Base-by-base conservation (phyloP, 2,888 invertebrate species). In the Pristionchus arcanus region DNA sequence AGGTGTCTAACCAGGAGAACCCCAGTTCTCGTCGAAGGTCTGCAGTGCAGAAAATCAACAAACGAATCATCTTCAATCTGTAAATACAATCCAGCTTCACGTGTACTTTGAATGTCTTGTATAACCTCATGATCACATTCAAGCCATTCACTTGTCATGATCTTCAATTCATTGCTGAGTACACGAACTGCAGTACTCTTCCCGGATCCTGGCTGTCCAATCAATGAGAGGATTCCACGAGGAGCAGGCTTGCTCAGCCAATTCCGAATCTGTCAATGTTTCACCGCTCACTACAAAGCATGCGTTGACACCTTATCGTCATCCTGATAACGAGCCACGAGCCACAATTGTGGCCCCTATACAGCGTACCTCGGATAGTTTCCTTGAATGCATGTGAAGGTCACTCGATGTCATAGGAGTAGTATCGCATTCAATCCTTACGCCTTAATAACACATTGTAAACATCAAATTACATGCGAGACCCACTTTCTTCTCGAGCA, bases 151-250 rank as follows among this genome's bases (percentile, higher is more conserved):
- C 15, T 34, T 1, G 74, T n/a, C 34, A 2, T 1, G 15, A 88
- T 88, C 21, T 77, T 77, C 77, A 71, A 2, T 31, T 88, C 77
- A 5, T 66, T 42, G 83, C 89, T 55, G 19, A 89, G 63, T 9
- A 83, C 89, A 28, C 28, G 59, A 16, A 83, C 63, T 1, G 83
- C 59, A 21, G 63, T 63, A 42, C 13, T 89, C 49, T 89, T 89
- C 37, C 89, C 89, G 21, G 89, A 89, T 63, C 89, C 89, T 0
- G 59, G 25, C 28, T 66, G 89, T 49, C 89, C 89, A 34, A 31
- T 63, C n/a, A 89, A 42, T n/a, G 83, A 42, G 1, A 89, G 49
- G 5, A 89, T 83, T 59, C 89, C 89, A 21, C 87, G 71, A 31
- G 55, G 55, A 42, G 31, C 34, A 53, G 25, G 25, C n/a, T 34